phyloP scores from a whole-genome alignment of 1,140 invertebrate genomes.

The Neotoxoptera formosana region DNA sequence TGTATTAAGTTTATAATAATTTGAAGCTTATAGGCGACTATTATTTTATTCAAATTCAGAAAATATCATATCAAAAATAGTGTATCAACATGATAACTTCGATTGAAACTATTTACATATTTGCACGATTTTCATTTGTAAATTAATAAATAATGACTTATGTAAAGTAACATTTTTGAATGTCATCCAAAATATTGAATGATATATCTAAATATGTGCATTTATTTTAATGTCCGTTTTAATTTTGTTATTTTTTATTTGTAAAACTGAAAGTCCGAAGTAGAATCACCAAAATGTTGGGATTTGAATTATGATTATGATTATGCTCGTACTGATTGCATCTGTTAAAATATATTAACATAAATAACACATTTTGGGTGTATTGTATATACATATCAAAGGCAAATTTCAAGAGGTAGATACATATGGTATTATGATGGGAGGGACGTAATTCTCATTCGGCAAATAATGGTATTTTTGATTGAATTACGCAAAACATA shows the following conservation, averaged over 20 bases:
- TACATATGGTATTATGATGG: background rate
- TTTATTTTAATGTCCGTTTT: background rate
- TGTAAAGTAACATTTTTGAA: background rate
- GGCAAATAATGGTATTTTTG: background rate
- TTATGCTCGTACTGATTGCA: background rate
- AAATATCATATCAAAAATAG: background rate
- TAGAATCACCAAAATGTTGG: background rate
- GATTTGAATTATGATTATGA: background rate
- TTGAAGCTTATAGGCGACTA: background rate
- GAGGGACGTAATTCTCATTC: background rate
- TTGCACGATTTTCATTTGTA: no score
- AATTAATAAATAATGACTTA: background rate
- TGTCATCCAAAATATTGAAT: background rate
- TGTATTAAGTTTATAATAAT: background rate
- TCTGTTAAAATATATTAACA: background rate
- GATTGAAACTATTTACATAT: background rate
- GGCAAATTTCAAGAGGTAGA: background rate
- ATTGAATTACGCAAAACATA: background rate
- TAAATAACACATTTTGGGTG: background rate
- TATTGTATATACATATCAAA: background rate
- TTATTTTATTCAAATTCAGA: background rate
- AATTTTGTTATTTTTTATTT: background rate
- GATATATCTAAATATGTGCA: background rate
- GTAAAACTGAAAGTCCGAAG: background rate
- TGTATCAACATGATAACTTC: background rate